phyloP scores from a whole-genome alignment of 2,797 vertebrate species.

The Bryconaethiops microstoma region DNA sequence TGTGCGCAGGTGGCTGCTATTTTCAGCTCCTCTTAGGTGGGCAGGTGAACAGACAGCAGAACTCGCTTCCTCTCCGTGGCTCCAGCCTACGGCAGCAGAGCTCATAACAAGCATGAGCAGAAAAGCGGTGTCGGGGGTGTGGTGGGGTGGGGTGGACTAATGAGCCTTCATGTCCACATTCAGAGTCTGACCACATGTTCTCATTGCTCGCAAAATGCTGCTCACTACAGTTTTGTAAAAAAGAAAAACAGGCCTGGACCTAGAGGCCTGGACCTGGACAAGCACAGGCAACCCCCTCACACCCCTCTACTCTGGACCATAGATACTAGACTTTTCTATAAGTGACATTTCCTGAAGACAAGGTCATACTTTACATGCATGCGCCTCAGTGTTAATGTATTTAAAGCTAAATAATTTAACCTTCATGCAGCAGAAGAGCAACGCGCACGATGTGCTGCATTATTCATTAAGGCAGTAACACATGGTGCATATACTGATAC shows the following conservation, averaged over 20 bases:
- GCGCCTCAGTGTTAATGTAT: constrained; percentile 3
- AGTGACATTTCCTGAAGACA: not conserved
- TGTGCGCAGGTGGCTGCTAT: constrained; percentile 51
- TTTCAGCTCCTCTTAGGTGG: constrained; percentile 45
- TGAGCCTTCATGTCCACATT: constrained; percentile 25
- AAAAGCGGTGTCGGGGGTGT: not conserved
- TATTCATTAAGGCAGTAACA: constrained; percentile 28
- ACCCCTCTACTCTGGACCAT: not conserved
- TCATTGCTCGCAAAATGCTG: not conserved
- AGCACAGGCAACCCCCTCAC: not conserved
- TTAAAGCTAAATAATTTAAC: constrained; percentile 38
- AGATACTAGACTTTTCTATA: not conserved
- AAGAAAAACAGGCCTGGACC: not conserved
- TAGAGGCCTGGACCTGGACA: not conserved
- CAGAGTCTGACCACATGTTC: constrained; percentile 1
- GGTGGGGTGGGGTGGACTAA: not conserved
- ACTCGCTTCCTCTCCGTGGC: constrained; percentile 16
- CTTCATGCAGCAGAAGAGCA: constrained; percentile 36
- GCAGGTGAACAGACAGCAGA: constrained; percentile 41
- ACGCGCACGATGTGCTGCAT: constrained; percentile 1
- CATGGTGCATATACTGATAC: constrained; percentile 10
- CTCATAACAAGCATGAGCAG: constrained; percentile 14
- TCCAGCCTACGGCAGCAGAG: constrained; percentile 24
- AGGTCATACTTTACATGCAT: not conserved
- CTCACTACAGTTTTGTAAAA: not conserved